These are phyloP conservation scores for Carterocephalus palaemon DNA, from an alignment of 2,888 invertebrate genomes.

Conservation along the genomic window DNA sequence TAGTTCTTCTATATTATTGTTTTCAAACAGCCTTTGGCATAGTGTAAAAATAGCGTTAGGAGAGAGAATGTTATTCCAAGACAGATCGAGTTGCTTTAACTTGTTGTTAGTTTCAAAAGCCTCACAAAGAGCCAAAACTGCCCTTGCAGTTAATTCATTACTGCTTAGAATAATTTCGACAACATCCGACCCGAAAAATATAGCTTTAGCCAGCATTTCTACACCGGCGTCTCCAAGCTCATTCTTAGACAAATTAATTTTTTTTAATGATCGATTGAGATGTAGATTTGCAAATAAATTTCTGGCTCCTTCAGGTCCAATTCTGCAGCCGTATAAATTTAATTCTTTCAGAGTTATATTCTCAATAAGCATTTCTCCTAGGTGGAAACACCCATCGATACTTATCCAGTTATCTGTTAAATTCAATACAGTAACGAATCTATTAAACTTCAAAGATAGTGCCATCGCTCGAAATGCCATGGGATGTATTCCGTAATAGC, in stretches of 20 bases:
- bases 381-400: slow-evolving; percentile 42
- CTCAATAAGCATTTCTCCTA: slow-evolving; percentile 39
- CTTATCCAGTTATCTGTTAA: slow-evolving; percentile 43
- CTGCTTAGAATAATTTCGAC: slow-evolving; percentile 39
- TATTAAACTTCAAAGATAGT: slow-evolving; percentile 36
- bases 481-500: slow-evolving; percentile 33
- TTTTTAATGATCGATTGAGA: slow-evolving; percentile 35
- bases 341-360: slow-evolving; percentile 38
- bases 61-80: slow-evolving; percentile 40
- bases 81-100: slow-evolving; percentile 38
- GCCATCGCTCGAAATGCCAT: slow-evolving; percentile 34
- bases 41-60: slow-evolving; percentile 34
- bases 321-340: slow-evolving; percentile 40
- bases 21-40: slow-evolving; percentile 33
- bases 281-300: slow-evolving; percentile 33
- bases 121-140: slow-evolving; percentile 35
- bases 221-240: slow-evolving; percentile 37
- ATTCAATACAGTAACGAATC: slow-evolving; percentile 36
- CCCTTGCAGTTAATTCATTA: slow-evolving; percentile 40
- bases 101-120: slow-evolving; percentile 41
- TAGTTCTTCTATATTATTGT: slow-evolving; percentile 33
- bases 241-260: slow-evolving; percentile 37
- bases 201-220: slow-evolving; percentile 34
- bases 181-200: slow-evolving; percentile 34
- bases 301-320: slow-evolving; percentile 36